Conservation (phyloP, 2,113 vertebrate genomes). For the Dissostichus mawsoni region DNA sequence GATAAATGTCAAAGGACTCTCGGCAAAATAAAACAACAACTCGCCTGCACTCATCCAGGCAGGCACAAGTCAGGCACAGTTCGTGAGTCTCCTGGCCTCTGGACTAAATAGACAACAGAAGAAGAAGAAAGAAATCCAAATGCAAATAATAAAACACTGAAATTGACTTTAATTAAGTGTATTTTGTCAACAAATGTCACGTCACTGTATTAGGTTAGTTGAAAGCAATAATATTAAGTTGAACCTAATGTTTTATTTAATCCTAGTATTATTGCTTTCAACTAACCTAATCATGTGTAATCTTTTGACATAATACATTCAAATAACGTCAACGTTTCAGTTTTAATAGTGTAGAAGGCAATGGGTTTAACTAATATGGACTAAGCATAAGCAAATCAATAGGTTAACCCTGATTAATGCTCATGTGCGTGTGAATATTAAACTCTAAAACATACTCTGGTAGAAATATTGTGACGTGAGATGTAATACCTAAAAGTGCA, state of each 20-base stretch:
- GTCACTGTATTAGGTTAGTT: no score
- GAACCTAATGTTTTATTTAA: no score
- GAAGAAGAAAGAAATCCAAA: constrained; percentile 9
- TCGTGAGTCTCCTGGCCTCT: constrained; percentile 52
- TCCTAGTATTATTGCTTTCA: no score
- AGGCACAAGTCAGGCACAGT: constrained; percentile 67
- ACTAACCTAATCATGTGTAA: no score
- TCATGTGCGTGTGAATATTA: neutral
- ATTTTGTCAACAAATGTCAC: no score
- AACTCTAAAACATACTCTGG: neutral
- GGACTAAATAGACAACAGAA: constrained; percentile 43
- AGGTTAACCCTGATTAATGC: neutral
- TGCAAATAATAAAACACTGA: constrained; percentile 6
- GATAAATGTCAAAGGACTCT: constrained; percentile 84
- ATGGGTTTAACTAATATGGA: neutral
- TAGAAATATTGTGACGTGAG: constrained; percentile 11
- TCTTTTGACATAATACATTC: no score
- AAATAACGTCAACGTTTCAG: no score
- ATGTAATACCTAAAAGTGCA: constrained; percentile 43
- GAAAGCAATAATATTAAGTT: no score
- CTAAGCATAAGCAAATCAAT: constrained; percentile 2
- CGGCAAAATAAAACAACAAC: constrained; percentile 78
- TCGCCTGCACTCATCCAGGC: constrained; percentile 68
- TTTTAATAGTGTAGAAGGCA: neutral
- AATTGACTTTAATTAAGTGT: neutral